Evolutionary conservation across 2,113 vertebrate genomes (phyloP), one percentile per base, ranked within the genome.

Genomic region (Marmota monax): DNA sequence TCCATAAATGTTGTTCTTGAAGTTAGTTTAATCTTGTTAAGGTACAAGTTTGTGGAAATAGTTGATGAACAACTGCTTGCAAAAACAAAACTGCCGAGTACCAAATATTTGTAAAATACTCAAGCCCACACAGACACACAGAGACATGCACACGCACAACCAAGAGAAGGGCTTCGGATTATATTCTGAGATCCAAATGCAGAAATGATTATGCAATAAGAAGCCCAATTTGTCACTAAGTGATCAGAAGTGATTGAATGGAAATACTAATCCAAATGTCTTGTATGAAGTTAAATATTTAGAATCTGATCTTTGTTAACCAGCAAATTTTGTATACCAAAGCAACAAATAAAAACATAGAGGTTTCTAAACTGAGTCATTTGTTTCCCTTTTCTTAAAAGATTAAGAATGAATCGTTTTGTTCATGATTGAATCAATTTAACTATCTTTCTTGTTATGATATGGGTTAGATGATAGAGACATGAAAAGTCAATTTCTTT

Each of bases 251-350:
- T 83, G 20, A 86, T 78, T 82, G 63, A 90, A 96, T 74, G 69
- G 65, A 94, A 86, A 91, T 42, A 67, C 20, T 65, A 84, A 92
- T 89, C 85, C 72, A 89, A 88, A 90, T 67, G 45, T 2, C 53
- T 86, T 63, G 3, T 37, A 80, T 87, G 92, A 92, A 87, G 79
- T 72, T 93, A 96, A 97, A 97, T 97, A 95, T 97, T 98, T 97
- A 96, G 45, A 94, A 84, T 42, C 37, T 27, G n/a, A 58, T 84
- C 27, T 96, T 83, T 93, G 84, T 61, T 67, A 96, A 91, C 25
- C 65, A 77, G 93, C 79, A 86, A 1, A 51, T 97, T 94, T 80
- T 94, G 27, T 95, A 86, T 80, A 93, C 23, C 20, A 87, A 96
- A 96, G 37, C 29, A 92, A 80, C 65, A 78, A 63, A 72, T 45